Conservation (phyloP, 2,888 invertebrate species). For the Crepidodera aurea region DNA sequence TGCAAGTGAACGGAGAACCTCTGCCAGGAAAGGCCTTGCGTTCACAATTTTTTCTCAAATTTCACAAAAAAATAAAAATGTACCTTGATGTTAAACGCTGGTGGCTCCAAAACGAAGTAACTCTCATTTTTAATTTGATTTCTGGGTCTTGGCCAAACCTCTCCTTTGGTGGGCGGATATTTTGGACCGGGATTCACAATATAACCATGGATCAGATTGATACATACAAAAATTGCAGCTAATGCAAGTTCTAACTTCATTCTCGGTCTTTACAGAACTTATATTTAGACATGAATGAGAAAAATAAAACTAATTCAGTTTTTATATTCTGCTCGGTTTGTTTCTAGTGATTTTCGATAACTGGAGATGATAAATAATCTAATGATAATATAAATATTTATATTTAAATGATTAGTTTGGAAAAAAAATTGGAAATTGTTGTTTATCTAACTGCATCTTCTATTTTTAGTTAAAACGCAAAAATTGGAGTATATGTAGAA, state of each 20-base stretch:
- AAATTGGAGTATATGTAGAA: too few species aligned
- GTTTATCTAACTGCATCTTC: too few species aligned
- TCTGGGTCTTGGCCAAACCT: constrained; percentile 75
- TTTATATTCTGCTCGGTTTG: not conserved
- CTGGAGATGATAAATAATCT: too few species aligned
- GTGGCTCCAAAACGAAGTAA: constrained; percentile 62
- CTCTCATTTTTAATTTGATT: constrained; percentile 60
- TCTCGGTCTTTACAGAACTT: not conserved
- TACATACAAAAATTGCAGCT: not conserved
- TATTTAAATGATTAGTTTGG: too few species aligned
- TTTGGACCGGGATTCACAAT: constrained; percentile 62
- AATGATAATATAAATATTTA: not conserved
- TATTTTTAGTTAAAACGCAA: too few species aligned
- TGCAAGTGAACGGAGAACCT: too few species aligned
- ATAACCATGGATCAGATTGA: constrained; percentile 18
- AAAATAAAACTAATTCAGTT: not conserved
- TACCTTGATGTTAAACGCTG: constrained; percentile 64
- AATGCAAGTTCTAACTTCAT: not conserved
- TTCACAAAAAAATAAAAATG: too few species aligned
- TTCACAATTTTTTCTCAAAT: too few species aligned
- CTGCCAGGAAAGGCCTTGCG: too few species aligned
- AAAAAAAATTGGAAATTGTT: too few species aligned
- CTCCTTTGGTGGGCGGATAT: constrained; percentile 68
- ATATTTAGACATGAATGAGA: not conserved
- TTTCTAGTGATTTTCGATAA: not conserved